A percentile compares a stretch with the other conserved stretches of the same genome.
phyloP scores from a whole-genome alignment of 2,888 invertebrate genomes.

The Flexamia atlantica region DNA sequence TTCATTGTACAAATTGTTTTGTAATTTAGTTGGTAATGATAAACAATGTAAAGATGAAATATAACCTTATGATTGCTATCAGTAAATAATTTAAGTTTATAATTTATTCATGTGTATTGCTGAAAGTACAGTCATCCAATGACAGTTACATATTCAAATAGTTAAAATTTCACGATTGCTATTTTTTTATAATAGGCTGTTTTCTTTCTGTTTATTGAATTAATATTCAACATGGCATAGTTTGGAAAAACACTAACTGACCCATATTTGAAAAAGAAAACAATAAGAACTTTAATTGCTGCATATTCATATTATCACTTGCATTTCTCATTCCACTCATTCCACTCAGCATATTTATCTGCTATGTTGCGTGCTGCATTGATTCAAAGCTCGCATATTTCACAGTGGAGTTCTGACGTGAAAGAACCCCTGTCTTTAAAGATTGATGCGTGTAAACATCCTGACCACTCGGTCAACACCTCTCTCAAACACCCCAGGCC shows the following conservation, averaged over 20 bases:
- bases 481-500: neutral
- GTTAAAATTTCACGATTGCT: too few species aligned
- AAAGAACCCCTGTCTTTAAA: slow-evolving; percentile 12
- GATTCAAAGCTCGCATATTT: slow-evolving; percentile 43
- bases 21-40: too few species aligned
- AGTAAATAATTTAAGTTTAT: too few species aligned
- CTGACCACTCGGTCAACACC: neutral
- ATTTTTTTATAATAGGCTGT: too few species aligned
- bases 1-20: too few species aligned
- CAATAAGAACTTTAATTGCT: neutral
- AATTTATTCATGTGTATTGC: too few species aligned
- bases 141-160: too few species aligned
- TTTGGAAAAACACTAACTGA: neutral
- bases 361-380: slow-evolving; percentile 18
- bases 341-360: slow-evolving; percentile 1
- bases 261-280: neutral
- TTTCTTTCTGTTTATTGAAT: too few species aligned
- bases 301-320: neutral
- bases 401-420: slow-evolving; percentile 21
- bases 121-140: too few species aligned
- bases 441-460: slow-evolving; percentile 31
- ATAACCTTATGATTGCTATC: too few species aligned
- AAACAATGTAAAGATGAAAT: too few species aligned
- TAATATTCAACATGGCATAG: too few species aligned
- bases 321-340: neutral